Conservation (phyloP, 2,797 vertebrate genomes). For the Chiloscyllium punctatum region DNA sequence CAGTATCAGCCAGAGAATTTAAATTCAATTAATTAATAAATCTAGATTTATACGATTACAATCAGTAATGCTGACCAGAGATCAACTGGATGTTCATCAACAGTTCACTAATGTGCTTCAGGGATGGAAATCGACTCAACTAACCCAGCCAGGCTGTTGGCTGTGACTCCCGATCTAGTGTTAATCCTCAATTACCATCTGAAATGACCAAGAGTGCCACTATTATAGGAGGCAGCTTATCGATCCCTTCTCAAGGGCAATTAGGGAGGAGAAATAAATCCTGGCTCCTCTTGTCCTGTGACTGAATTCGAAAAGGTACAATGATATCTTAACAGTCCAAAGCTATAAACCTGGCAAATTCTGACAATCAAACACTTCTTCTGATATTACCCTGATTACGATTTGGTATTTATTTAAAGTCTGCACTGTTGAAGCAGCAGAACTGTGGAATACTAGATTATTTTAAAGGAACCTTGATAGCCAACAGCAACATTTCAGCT, state of each 20-base stretch:
- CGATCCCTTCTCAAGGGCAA: background rate
- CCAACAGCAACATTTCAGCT: background rate
- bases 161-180: background rate
- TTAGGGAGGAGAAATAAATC: background rate
- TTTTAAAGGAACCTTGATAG: background rate
- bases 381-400: background rate
- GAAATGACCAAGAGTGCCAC: background rate
- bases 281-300: background rate
- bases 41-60: too few relatives aligned
- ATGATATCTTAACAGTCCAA: background rate
- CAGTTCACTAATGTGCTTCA: too few relatives aligned
- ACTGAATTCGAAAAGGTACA: background rate
- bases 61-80: too few relatives aligned
- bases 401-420: background rate
- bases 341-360: background rate
- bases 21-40: too few relatives aligned
- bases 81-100: too few relatives aligned
- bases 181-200: background rate
- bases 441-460: background rate
- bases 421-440: background rate
- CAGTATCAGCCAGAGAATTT: too few relatives aligned
- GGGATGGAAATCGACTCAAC: too few relatives aligned
- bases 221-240: background rate
- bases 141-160: too few relatives aligned
- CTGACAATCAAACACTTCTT: background rate